Conservation (phyloP, 2,797 vertebrate species). For the Simalia tracyae region DNA sequence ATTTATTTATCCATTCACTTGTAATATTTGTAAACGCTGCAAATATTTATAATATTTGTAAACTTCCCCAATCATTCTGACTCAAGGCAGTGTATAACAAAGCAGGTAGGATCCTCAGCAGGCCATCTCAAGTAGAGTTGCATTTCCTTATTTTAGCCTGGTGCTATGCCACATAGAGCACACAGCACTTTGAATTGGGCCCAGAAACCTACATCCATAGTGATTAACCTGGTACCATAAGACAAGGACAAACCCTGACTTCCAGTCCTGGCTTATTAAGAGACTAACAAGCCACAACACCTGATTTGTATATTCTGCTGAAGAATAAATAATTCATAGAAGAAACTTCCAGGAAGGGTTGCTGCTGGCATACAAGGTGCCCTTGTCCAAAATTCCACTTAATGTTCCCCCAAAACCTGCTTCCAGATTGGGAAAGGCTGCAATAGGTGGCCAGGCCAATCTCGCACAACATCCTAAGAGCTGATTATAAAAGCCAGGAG, state of each 20-base stretch:
- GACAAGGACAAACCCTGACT: background rate
- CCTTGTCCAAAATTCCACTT: background rate
- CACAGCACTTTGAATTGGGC: background rate
- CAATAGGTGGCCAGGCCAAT: background rate
- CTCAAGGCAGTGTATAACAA: background rate
- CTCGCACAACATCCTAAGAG: background rate
- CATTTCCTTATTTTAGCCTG: background rate
- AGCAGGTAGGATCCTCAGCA: background rate
- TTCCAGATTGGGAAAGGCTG: background rate
- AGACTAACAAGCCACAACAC: background rate
- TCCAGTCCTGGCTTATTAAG: background rate
- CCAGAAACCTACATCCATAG: background rate
- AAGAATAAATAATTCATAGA: background rate
- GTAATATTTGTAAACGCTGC: background rate
- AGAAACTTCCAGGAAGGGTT: background rate
- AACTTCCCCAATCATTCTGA: background rate
- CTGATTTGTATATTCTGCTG: background rate
- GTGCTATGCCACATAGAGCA: background rate
- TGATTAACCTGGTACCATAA: background rate
- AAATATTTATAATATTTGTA: background rate
- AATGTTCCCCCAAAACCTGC: background rate
- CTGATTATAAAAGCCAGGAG: background rate
- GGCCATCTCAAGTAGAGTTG: background rate
- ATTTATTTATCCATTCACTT: background rate
- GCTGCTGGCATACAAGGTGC: background rate